Percentiles rank a stretch among this genome's conserved stretches.
These are phyloP conservation scores for Scaptomyza graminum DNA, from an alignment of 1,140 invertebrate genomes.

Conservation along the genomic window DNA sequence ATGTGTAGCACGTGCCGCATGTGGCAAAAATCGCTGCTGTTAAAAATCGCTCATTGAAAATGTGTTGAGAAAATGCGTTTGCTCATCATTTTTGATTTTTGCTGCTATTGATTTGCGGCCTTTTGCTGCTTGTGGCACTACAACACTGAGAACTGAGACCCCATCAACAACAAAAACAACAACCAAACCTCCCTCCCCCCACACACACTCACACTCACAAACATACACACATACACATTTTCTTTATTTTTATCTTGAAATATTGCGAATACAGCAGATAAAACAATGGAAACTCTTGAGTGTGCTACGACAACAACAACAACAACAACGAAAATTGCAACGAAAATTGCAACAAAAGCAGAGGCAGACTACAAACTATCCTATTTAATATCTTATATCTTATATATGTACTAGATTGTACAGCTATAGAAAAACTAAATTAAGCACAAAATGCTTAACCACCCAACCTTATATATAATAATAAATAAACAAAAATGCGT, in stretches of 20 bases:
- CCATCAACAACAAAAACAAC: constrained; percentile 1
- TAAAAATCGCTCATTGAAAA: constrained; percentile 8
- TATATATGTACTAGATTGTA: constrained; percentile 28
- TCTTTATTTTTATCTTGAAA: constrained; percentile 40
- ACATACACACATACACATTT: constrained; percentile 29
- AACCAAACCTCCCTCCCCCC: not conserved
- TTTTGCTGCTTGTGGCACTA: constrained; percentile 1
- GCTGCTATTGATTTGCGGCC: not conserved
- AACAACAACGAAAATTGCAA: constrained; percentile 21
- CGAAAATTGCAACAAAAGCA: not conserved
- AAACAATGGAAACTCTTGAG: constrained; percentile 38
- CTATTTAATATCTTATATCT: constrained; percentile 7
- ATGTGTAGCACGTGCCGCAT: constrained; percentile 38
- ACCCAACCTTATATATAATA: constrained; percentile 1
- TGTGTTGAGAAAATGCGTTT: not conserved
- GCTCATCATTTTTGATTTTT: not conserved
- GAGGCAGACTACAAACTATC: no score
- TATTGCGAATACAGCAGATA: constrained; percentile 32
- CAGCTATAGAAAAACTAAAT: constrained; percentile 3
- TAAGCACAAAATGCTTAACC: constrained; percentile 17
- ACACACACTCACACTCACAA: constrained; percentile 1
- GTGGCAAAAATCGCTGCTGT: constrained; percentile 19
- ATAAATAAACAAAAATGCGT: not conserved
- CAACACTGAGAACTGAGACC: constrained; percentile 1
- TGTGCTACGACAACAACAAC: constrained; percentile 42